These are phyloP conservation scores for Anarhynchus alexandrinus DNA, from an alignment of 2,113 vertebrate genomes.

Conservation along the genomic window DNA sequence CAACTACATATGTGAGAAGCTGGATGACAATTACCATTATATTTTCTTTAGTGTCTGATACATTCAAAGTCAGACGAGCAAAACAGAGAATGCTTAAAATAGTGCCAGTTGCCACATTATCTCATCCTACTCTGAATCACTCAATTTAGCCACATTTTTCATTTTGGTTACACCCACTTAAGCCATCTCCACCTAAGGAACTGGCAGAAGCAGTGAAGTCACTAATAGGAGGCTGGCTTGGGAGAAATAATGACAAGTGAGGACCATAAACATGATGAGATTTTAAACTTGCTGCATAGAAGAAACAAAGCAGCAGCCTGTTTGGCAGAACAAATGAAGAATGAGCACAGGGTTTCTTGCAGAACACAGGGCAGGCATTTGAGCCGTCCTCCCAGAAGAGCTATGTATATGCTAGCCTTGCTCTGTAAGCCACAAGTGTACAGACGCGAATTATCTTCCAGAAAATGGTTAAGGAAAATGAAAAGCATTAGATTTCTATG, in stretches of 20 bases:
- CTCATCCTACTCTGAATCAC: conserved; percentile 12
- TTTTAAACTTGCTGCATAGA: neutral
- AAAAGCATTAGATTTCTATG: neutral
- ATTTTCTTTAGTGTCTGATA: neutral
- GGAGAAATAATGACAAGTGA: neutral
- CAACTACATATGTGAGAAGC: neutral
- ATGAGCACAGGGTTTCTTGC: neutral
- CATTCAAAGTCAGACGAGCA: neutral
- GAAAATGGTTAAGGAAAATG: neutral
- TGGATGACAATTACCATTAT: neutral
- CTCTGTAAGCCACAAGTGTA: neutral
- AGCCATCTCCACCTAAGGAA: neutral
- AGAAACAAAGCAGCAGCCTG: neutral
- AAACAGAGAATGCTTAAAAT: neutral
- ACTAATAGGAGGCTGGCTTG: neutral
- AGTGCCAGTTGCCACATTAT: neutral
- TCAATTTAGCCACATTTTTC: neutral
- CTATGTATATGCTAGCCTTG: neutral
- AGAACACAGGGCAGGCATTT: neutral
- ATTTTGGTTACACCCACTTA: neutral
- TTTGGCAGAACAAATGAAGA: neutral
- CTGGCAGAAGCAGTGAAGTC: neutral
- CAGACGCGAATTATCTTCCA: neutral
- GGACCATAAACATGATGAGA: neutral
- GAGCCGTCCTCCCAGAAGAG: neutral